Base-by-base conservation (phyloP, 2,888 invertebrate genomes). In the Noctua fimbriata region DNA sequence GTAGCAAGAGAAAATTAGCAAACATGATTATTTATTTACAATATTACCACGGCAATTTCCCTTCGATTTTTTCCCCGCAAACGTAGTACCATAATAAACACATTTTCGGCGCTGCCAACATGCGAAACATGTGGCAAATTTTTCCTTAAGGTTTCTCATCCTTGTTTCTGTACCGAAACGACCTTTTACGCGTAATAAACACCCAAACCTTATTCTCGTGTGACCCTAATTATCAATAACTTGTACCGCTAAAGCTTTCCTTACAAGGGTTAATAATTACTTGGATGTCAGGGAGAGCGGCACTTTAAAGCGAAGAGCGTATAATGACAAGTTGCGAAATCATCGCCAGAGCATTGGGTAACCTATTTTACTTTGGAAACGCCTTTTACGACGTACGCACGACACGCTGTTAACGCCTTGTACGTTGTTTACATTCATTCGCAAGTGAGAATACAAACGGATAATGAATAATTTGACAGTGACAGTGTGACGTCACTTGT, bases 1-100 rank as follows among this genome's bases (percentile, higher is more conserved):
- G 78, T 67, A 84, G 79, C 80, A 83, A 73, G 72, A 84, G 87
- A 83, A 89, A 90, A 90, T 89, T 88, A 86, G 82, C 83, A 76
- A 81, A 79, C 79, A 76, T 82, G 76, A 81, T 87, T 78, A 85
- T 84, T 75, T 83, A 87, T 79, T 87, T 58, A 84, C 69, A 70
- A 76, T 88, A 78, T 81, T 79, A 66, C 75, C 76, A 66, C 76
- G 49, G 65, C 66, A 14, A 66, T 73, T 69, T 79, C 28, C 44
- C 24, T 52, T 55, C 49, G 21, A 65, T 32, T 41, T 79, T 73
- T 79, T 47, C 18, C 47, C 49, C 14, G 12, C 14, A 58, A 36
- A 76, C 16, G 14, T 65, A 52, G 36, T 24, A n/a, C 41, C 14
- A 58, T 66, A 67, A 72, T 32, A 69, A 73, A 66, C 9, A 60